Conservation (phyloP, 2,888 invertebrate genomes). For the Dione juno region DNA sequence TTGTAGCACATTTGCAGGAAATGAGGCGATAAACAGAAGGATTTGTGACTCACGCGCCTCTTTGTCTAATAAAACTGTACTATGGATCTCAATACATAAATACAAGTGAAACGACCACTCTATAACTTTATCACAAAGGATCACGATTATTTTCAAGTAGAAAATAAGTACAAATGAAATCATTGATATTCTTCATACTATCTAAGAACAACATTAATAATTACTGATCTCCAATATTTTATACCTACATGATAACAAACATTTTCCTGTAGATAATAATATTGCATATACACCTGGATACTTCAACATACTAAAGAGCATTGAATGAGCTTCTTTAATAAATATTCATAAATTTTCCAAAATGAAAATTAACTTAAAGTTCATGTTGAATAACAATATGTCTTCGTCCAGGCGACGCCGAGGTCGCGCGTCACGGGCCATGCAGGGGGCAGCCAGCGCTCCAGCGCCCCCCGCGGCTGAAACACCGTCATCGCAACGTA, state of each 20-base stretch:
- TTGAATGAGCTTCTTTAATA: not conserved
- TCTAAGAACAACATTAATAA: conserved; percentile 4
- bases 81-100: conserved; percentile 28
- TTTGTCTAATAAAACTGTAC: conserved; percentile 42
- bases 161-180: conserved; percentile 25
- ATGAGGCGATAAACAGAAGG: conserved; percentile 55
- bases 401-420: conserved; percentile 64
- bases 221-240: not conserved
- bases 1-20: conserved; percentile 53
- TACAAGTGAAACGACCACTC: conserved; percentile 21
- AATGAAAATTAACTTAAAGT: not conserved
- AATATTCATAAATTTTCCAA: not conserved
- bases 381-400: conserved; percentile 4
- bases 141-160: conserved; percentile 24
- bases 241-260: not conserved
- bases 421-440: conserved; percentile 74
- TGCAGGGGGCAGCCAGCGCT: conserved; percentile 77
- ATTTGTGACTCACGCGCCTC: conserved; percentile 58
- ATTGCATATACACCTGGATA: not conserved
- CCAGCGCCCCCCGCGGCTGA: conserved; percentile 78
- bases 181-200: conserved; percentile 24
- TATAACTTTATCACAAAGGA: conserved; percentile 21
- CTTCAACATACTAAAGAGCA: not conserved
- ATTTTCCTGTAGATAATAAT: not conserved
- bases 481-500: conserved; percentile 71